Evolutionary conservation across 2,797 vertebrate species (phyloP).

Genomic region (Stomatorhinus walkeri): DNA sequence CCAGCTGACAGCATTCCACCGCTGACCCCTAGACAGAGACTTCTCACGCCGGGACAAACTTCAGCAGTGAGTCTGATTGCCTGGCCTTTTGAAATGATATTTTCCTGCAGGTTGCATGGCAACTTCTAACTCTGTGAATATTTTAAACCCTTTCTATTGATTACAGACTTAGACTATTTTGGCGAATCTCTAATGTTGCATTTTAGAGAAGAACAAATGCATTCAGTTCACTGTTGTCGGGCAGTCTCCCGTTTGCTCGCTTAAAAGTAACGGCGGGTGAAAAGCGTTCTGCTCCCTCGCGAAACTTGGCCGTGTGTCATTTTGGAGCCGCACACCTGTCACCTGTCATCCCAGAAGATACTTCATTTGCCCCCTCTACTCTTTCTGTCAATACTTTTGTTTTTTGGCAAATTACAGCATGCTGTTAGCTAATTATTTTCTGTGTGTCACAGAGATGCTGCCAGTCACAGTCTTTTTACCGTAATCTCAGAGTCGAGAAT

Average conservation of each 20-base stretch:
- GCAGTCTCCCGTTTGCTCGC: background rate
- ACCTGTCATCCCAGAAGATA: background rate
- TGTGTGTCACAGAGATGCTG: background rate
- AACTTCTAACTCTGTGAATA: background rate
- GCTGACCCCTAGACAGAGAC: constrained; percentile 11
- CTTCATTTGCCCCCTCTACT: background rate
- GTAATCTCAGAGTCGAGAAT: background rate
- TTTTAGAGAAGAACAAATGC: background rate
- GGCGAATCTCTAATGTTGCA: background rate
- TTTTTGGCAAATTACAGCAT: background rate
- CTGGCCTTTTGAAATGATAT: background rate
- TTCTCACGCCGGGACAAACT: background rate
- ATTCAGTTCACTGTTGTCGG: background rate
- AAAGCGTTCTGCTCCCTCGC: background rate
- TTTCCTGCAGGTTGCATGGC: background rate
- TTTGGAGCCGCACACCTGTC: background rate
- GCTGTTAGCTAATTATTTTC: background rate
- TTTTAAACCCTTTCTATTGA: background rate
- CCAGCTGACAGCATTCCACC: background rate
- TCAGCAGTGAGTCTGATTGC: background rate
- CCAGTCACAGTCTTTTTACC: background rate
- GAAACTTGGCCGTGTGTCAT: background rate
- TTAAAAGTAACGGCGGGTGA: background rate
- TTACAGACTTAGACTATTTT: background rate
- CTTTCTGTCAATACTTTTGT: background rate